Evolutionary conservation across 2,888 invertebrate species (phyloP), one percentile per base, ranked within the genome.

Genomic region (Bimastos eiseni): DNA sequence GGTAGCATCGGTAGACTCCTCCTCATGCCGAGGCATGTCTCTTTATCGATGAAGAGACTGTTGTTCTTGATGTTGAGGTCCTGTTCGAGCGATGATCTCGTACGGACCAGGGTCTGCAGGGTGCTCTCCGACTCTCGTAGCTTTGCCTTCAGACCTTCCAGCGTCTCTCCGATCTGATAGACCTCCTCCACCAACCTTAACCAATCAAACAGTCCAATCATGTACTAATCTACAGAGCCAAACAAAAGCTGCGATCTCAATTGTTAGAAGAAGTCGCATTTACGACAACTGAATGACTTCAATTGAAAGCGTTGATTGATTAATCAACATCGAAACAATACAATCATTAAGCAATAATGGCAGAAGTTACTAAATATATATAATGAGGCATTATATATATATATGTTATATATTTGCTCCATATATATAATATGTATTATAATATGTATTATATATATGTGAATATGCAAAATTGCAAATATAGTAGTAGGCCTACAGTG

Each of bases 11-110:
- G 86, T 19, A 86, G 86, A 34, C 86, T 37, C 92, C 98, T 96
- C 89, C 98, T 96, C 94, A 98, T 96, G 13, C 98, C 98, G 96
- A 98, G 97, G 95, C 98, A 98, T 96, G 98, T 98, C 95, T 98
- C 98, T 92, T 98, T 96, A 96, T 98, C 98, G 93, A 98, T 98
- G 95, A 98, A 98, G 92, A 98, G 96, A 24, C 98, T 97, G 94
- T 98, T 98, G 93, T 97, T 97, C 96, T 98, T 98, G 94, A 97
- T 96, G 92, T 97, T 96, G 90, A 98, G 96, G 95, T 98, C 98
- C 86, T 97, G 97, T 95, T 98, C 98, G 90, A 98, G 96, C 89
- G 96, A 96, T 4, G 97, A 97, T 93, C 97, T 96, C 30, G 97
- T 97, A 93, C 97, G 97, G 84, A 98, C 96, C 93, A 98, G 96